phyloP scores from a whole-genome alignment of 2,797 vertebrate species.

The Crocodylus rhombifer region DNA sequence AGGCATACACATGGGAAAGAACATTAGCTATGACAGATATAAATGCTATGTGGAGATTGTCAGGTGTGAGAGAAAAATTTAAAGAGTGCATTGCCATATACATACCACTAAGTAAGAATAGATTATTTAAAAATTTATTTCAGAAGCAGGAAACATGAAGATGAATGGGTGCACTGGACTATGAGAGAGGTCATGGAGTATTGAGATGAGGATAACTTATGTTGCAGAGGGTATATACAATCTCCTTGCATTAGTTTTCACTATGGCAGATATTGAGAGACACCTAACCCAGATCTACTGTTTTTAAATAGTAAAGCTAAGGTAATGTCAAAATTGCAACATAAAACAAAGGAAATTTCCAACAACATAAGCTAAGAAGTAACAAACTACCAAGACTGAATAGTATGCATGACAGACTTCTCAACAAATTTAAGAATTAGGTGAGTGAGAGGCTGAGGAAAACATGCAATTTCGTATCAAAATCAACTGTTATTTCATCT shows the following conservation, averaged over 20 bases:
- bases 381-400: neutral
- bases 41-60: neutral
- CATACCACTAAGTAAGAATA: neutral
- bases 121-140: neutral
- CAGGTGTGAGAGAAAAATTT: neutral
- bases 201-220: neutral
- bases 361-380: neutral
- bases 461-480: conserved; percentile 1
- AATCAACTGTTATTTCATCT: neutral
- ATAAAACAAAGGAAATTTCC: neutral
- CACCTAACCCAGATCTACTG: neutral
- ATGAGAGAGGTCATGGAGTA: neutral
- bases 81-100: neutral
- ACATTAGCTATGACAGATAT: neutral
- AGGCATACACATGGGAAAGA: too few species aligned
- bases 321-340: neutral
- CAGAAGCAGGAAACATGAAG: neutral
- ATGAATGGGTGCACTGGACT: neutral
- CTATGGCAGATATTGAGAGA: neutral
- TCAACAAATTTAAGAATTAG: neutral
- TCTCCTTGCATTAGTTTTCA: neutral
- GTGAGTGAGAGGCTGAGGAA: neutral
- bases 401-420: neutral
- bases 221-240: neutral
- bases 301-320: neutral